Evolutionary conservation across 2,797 vertebrate species (phyloP), one percentile per base, ranked within the genome.

Genomic region (Eidolon dupreanum): DNA sequence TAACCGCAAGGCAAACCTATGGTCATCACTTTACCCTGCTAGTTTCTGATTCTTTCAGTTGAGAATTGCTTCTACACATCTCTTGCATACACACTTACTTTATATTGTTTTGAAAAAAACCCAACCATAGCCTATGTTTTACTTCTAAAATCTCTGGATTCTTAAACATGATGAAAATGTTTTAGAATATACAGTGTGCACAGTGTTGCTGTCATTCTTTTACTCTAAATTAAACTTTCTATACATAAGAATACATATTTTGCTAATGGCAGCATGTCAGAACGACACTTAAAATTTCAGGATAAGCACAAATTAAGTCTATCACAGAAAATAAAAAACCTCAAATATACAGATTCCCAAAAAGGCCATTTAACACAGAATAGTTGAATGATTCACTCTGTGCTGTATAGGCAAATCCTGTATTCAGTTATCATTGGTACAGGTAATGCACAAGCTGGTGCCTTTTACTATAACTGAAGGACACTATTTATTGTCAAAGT

Each of bases 311-410:
- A 94, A 97, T 94, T 93, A 92, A 93, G 41, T 73, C 75, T 31
- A 90, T 46, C 59, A 81, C 71, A 78, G 96, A 86, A 86, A 82
- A 93, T 53, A 49, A 83, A 93, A 96, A 94, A 57, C 59, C 55
- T 86, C 93, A 93, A 81, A 77, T 84, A 65, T 61, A 88, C 75
- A 96, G 70, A 78, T 94, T 94, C 91, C 70, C 73, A 90, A 96
- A 96, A 89, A 93, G 68, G 59, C 75, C 86, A 81, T 84, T 95
- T 85, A 92, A 83, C 41, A 94, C 15, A 46, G 53, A 93, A 94
- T 16, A 74, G 43, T 73, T 96, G 63, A 97, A 88, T 95, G 95
- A 96, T 96, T 96, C 87, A 85, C 94, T 83, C n/a, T 22, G 17
- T 75, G 66, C 85, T 74, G 43, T 88, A 63, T 66, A 94, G 73